phyloP scores from a whole-genome alignment of 2,113 vertebrate genomes.

The Corapipo altera region DNA sequence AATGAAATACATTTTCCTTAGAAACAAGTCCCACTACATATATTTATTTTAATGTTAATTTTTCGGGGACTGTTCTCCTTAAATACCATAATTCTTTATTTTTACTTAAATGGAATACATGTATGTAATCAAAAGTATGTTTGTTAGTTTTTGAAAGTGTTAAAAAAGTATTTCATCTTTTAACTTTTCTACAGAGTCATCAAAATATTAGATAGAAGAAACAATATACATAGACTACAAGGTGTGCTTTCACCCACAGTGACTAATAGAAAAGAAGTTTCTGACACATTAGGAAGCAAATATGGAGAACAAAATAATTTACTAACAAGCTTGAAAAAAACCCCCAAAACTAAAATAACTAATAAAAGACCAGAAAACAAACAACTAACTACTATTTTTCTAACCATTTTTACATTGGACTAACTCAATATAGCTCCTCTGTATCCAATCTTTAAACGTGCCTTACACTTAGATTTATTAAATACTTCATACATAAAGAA shows the following conservation, averaged over 20 bases:
- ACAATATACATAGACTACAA: background rate
- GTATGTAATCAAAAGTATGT: background rate
- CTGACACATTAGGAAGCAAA: background rate
- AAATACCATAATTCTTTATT: background rate
- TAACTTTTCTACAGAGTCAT: background rate
- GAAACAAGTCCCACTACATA: rapidly evolving
- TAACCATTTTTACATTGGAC: background rate
- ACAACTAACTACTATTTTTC: background rate
- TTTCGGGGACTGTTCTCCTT: background rate
- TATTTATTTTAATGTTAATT: background rate
- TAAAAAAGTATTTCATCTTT: background rate
- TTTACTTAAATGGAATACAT: background rate
- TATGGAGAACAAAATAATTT: background rate
- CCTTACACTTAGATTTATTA: background rate
- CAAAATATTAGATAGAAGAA: background rate
- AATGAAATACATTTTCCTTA: background rate
- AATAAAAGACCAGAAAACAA: background rate
- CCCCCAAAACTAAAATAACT: no score
- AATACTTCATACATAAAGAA: background rate
- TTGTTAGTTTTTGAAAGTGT: background rate
- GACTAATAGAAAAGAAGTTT: background rate
- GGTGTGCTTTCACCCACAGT: background rate
- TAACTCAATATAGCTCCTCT: background rate
- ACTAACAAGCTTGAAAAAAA: background rate
- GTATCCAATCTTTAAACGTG: background rate